Base-by-base conservation (phyloP, 1,140 invertebrate species). In the Dinoponera quadriceps region DNA sequence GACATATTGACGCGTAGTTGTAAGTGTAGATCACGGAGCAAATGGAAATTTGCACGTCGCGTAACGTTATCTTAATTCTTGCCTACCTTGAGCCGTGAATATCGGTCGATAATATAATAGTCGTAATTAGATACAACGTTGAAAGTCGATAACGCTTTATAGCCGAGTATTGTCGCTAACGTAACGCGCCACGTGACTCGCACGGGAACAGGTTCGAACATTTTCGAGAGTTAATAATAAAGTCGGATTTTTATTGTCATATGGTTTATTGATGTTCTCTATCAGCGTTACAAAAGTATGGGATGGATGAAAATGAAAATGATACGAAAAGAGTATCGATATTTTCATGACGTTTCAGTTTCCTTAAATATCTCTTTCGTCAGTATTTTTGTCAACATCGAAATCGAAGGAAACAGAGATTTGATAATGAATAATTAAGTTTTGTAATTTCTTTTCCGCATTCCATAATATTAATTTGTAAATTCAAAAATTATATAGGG, bases 221-320 rank as follows among this genome's bases (percentile, higher is more conserved):
- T 51, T 80, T 80, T 80, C 65, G 65, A 71, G 75, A 71, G 38
- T 80, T 80, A 80, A 80, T 80, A 65, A 80, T 57, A 71, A 80
- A 80, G 75, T 80, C 75, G 51, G 54, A 80, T 80, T 80, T 80
- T 78, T 25, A 78, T 78, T 63, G 51, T 78, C 65, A 80, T 59
- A 80, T 80, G 75, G 4, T 80, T 80, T 80, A 80, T 80, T 80
- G 65, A 80, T 80, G 75, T 33, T 33, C 71, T 75, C 72, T 77
- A 48, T 75, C 59, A 48, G 20, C n/a, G 60, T 82, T 82, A 82
- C 60, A 77, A 75, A 82, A 63, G 60, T 55, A 18, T 63, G 38
- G 65, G 51, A 77, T 82, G 48, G 78, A 55, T 44, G 38, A 44
- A 44, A 44, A 59, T 27, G 51, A 33, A 63, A 48, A 20, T 38